Conservation (phyloP, 2,888 invertebrate genomes). For the Drosophila falleni region DNA sequence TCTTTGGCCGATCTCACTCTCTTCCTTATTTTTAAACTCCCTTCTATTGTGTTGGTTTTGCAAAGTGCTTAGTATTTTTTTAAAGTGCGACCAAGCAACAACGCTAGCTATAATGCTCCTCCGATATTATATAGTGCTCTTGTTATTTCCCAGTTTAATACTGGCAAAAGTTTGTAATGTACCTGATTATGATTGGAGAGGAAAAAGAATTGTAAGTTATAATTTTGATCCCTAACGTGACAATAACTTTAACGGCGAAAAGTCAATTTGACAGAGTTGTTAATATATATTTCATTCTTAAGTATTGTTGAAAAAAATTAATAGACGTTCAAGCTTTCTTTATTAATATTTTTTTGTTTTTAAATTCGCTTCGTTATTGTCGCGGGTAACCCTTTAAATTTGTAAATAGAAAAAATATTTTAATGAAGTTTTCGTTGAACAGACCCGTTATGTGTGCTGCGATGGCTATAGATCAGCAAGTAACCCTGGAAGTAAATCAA, state of each 20-base stretch:
- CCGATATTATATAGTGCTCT: constrained; percentile 1
- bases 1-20: neutral
- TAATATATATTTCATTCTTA: neutral
- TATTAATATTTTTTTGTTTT: neutral
- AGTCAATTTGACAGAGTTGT: neutral
- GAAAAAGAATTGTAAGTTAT: neutral
- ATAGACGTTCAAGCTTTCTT: too few species aligned
- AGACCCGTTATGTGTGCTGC: neutral
- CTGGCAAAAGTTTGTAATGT: neutral
- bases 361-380: too few species aligned
- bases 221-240: neutral
- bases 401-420: neutral
- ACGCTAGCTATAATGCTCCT: neutral
- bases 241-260: neutral
- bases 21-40: too few species aligned
- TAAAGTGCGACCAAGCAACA: neutral
- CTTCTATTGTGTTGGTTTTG: neutral
- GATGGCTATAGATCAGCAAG: neutral
- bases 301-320: neutral
- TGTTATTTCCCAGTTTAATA: neutral
- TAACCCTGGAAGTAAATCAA: rapidly evolving
- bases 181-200: too few species aligned
- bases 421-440: neutral
- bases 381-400: too few species aligned
- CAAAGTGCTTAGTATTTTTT: constrained; percentile 11